phyloP scores from a whole-genome alignment of 2,113 vertebrate species.

The Sclerurus mexicanus region DNA sequence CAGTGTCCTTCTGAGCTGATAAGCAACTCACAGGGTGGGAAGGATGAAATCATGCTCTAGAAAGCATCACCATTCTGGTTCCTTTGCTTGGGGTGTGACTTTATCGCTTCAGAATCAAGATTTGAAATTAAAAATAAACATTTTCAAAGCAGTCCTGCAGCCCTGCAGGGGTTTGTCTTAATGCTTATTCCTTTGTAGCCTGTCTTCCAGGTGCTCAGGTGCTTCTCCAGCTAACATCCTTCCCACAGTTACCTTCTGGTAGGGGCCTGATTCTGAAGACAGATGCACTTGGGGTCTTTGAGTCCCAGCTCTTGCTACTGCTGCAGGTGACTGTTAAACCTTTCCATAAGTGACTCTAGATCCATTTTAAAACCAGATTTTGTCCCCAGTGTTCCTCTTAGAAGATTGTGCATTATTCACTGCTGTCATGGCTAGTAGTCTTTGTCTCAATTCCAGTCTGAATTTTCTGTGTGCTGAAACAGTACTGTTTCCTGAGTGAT shows the following conservation, averaged over 20 bases:
- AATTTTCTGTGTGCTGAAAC: neutral
- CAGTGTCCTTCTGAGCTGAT: neutral
- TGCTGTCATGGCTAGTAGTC: neutral
- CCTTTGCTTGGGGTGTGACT: constrained; percentile 22
- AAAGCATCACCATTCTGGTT: neutral
- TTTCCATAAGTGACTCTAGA: neutral
- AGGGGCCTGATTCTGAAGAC: neutral
- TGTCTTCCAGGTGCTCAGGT: constrained; percentile 6
- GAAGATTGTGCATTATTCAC: neutral
- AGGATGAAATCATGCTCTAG: constrained; percentile 30
- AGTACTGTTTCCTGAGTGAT: neutral
- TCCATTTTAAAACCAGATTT: neutral
- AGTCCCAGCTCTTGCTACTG: neutral
- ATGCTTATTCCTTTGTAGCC: constrained; percentile 4
- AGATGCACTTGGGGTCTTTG: neutral
- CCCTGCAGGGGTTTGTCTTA: neutral
- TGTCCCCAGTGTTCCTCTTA: neutral
- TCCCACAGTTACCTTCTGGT: neutral
- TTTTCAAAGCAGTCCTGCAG: neutral
- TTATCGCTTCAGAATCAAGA: constrained; percentile 29
- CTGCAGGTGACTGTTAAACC: neutral
- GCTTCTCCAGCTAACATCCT: neutral
- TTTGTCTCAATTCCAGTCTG: neutral
- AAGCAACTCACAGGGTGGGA: neutral
- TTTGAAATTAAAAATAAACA: constrained; percentile 20